A percentile compares a stretch with the other conserved stretches of the same genome.
These are phyloP conservation scores for Autographa gamma DNA, from an alignment of 2,888 invertebrate genomes.

Conservation along the genomic window DNA sequence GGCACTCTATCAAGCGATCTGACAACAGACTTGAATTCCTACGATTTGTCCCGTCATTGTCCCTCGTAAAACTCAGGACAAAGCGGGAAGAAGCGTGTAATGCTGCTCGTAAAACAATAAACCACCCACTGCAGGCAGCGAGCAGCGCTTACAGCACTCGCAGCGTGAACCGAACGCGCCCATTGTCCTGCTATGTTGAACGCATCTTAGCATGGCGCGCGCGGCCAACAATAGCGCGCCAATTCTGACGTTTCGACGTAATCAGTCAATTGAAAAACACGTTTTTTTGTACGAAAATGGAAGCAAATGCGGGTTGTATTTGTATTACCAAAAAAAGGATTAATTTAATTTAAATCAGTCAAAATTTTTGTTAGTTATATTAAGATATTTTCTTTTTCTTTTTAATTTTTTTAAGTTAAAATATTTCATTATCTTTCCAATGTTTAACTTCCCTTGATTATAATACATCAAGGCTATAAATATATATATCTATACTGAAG, in stretches of 20 bases:
- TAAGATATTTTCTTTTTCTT: too few relatives aligned
- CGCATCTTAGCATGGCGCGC: slow-evolving; percentile 60
- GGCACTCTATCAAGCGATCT: slow-evolving; percentile 76
- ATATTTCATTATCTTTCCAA: too few relatives aligned
- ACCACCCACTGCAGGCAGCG: slow-evolving; percentile 75
- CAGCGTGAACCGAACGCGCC: slow-evolving; percentile 55
- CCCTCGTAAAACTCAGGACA: slow-evolving; percentile 67
- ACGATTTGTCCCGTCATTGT: slow-evolving; percentile 79
- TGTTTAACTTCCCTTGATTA: too few relatives aligned
- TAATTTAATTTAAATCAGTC: slow-evolving; percentile 19
- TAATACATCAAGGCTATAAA: too few relatives aligned
- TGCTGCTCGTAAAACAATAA: slow-evolving; percentile 82
- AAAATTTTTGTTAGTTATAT: slow-evolving; percentile 11
- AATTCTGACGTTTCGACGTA: slow-evolving; percentile 60
- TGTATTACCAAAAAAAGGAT: slow-evolving; percentile 4
- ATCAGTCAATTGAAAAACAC: slow-evolving; percentile 58
- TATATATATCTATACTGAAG: too few relatives aligned
- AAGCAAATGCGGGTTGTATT: slow-evolving; percentile 21
- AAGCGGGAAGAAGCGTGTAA: slow-evolving; percentile 75
- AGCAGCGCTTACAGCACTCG: slow-evolving; percentile 46
- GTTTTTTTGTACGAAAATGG: slow-evolving; percentile 33
- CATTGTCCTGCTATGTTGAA: slow-evolving; percentile 58
- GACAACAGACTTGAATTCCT: slow-evolving; percentile 78
- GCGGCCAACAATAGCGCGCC: slow-evolving; percentile 66
- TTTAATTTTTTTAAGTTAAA: too few relatives aligned